Percentiles rank a stretch among this genome's conserved stretches.
phyloP scores from a whole-genome alignment of 2,888 invertebrate species.

The Mactromeris polynyma region DNA sequence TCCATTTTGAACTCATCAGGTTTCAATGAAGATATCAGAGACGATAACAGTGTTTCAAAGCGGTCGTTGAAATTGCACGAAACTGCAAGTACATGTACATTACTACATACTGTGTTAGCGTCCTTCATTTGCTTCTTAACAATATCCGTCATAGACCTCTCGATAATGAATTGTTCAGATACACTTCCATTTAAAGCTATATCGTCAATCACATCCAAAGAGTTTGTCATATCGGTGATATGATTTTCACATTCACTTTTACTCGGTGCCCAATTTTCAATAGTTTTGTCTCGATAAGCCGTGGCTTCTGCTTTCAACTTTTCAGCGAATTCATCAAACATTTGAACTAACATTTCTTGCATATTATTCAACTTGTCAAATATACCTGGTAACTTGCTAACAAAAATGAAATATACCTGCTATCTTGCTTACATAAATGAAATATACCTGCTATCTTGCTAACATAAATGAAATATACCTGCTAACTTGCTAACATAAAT shows the following conservation, averaged over 20 bases:
- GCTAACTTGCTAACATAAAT: no score
- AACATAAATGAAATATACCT: neutral
- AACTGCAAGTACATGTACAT: neutral
- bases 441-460: neutral
- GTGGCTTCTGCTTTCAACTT: neutral
- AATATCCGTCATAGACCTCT: neutral
- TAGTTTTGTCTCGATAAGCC: neutral
- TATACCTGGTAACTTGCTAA: no score
- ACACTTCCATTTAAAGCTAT: neutral
- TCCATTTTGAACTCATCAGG: neutral
- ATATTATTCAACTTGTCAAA: neutral
- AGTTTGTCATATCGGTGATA: neutral
- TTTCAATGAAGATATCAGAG: neutral
- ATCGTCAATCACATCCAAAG: neutral
- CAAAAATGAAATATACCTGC: no score
- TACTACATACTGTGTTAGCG: neutral
- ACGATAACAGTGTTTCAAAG: neutral
- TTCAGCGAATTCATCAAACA: neutral
- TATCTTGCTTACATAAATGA: neutral
- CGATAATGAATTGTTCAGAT: neutral
- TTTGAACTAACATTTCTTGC: neutral
- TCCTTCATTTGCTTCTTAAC: neutral
- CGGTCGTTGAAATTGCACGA: neutral
- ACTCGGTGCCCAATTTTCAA: neutral
- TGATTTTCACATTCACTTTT: neutral